Evolutionary conservation across 1,140 invertebrate genomes (phyloP).

Genomic region (Drosophila novamexicana): DNA sequence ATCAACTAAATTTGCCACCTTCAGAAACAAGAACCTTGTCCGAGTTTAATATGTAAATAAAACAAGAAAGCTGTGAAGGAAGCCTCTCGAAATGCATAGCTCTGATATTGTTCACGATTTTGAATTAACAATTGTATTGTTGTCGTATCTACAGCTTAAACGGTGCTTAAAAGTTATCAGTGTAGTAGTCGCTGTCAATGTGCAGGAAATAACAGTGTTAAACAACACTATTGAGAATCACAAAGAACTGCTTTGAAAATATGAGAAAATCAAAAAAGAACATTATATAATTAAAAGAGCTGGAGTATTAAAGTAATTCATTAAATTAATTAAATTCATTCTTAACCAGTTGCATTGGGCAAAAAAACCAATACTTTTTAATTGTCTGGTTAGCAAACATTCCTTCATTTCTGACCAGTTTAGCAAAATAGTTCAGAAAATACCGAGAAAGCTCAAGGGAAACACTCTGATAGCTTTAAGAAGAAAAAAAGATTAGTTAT

Average conservation of each 20-base stretch:
- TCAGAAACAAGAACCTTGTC: conserved; percentile 32
- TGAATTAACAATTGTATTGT: conserved; percentile 2
- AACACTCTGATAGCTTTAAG: no score
- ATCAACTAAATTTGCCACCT: conserved; percentile 62
- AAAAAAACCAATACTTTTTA: no score
- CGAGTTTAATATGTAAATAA: conserved; percentile 66
- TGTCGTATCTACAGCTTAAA: conserved; percentile 24
- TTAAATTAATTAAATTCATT: no score
- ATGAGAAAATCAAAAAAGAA: background rate
- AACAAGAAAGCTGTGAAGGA: conserved; percentile 17
- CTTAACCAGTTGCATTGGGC: no score
- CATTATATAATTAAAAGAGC: no score
- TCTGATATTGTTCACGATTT: conserved; percentile 46
- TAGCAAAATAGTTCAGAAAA: no score
- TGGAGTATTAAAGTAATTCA: no score
- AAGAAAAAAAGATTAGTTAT: no score
- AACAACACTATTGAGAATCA: background rate
- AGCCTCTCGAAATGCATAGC: conserved; percentile 44
- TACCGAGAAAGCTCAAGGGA: no score
- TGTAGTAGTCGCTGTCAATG: background rate
- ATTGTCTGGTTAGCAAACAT: no score
- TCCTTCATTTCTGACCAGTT: no score
- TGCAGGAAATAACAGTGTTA: background rate
- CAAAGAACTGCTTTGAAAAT: background rate
- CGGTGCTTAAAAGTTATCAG: conserved; percentile 42